phyloP scores from a whole-genome alignment of 2,797 vertebrate species.

The Urophycis tenuis region DNA sequence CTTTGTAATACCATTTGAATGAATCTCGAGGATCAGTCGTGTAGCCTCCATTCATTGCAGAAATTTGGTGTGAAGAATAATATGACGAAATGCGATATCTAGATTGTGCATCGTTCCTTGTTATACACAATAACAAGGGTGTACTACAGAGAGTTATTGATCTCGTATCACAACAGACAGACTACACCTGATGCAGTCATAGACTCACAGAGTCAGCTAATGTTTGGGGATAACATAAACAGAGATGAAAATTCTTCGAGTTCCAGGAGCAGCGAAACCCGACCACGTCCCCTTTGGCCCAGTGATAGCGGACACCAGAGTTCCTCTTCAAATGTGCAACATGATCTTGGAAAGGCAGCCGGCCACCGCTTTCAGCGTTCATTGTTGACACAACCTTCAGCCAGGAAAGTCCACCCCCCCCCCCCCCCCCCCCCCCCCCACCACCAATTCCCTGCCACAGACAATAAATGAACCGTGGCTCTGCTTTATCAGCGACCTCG shows the following conservation, averaged over 20 bases:
- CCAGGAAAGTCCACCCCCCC: background rate
- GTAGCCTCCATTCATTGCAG: no score
- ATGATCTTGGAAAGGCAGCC: background rate
- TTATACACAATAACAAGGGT: no score
- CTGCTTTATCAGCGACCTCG: background rate
- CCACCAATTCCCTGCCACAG: background rate
- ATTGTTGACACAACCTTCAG: conserved; percentile 3
- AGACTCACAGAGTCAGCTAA: background rate
- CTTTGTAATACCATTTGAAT: no score
- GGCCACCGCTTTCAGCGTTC: background rate
- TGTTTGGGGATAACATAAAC: background rate
- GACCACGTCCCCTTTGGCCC: background rate
- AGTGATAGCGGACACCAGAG: background rate
- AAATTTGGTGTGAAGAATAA: no score
- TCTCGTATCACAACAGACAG: background rate
- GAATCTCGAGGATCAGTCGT: no score
- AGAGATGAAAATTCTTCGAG: background rate
- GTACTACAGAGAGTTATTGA: background rate
- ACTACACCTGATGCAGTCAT: no score
- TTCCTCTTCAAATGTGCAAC: background rate
- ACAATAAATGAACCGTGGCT: background rate
- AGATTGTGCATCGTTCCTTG: no score
- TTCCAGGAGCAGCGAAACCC: background rate
- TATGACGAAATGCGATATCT: no score
- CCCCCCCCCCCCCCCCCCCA: background rate